Conservation (phyloP, 2,888 invertebrate genomes). For the Nomada ferruginata region DNA sequence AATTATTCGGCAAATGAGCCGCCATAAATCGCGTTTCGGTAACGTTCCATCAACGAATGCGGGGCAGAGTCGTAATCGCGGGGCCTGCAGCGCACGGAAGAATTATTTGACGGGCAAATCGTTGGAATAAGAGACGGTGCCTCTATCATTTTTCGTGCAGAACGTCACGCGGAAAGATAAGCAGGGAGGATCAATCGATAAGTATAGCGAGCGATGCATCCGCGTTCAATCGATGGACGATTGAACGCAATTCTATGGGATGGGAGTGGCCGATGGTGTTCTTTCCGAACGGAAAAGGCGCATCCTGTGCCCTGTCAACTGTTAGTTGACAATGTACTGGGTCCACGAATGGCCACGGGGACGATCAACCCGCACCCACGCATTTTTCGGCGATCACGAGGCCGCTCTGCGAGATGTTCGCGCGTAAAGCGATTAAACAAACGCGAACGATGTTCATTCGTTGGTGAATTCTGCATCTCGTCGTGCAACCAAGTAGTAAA, state of each 20-base stretch:
- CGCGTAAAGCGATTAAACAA: not conserved
- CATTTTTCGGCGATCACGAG: conserved; percentile 56
- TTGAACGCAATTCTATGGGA: conserved; percentile 74
- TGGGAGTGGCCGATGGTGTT: conserved; percentile 73
- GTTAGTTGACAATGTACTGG: conserved; percentile 77
- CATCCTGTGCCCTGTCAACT: conserved; percentile 78
- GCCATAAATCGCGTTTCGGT: conserved; percentile 33
- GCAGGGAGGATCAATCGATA: conserved; percentile 48
- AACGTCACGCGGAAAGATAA: conserved; percentile 45
- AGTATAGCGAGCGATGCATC: conserved; percentile 55
- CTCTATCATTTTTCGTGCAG: conserved; percentile 30
- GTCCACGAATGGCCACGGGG: conserved; percentile 65
- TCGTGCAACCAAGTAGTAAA: not conserved
- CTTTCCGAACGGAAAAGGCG: conserved; percentile 78
- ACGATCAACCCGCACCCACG: conserved; percentile 66
- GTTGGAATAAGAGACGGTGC: conserved; percentile 38
- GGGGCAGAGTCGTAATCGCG: conserved; percentile 50
- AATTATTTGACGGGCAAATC: conserved; percentile 67
- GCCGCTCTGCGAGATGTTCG: not conserved
- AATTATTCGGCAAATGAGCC: conserved; percentile 21
- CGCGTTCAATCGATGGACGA: conserved; percentile 72
- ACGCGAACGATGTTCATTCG: no score
- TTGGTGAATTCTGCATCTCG: no score
- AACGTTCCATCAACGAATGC: conserved; percentile 30
- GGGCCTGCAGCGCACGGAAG: conserved; percentile 54